Percentiles rank a stretch among this genome's conserved stretches.
Evolutionary conservation across 23 tunicate species (phyloP).

Genomic region (Diplosoma virens): DNA sequence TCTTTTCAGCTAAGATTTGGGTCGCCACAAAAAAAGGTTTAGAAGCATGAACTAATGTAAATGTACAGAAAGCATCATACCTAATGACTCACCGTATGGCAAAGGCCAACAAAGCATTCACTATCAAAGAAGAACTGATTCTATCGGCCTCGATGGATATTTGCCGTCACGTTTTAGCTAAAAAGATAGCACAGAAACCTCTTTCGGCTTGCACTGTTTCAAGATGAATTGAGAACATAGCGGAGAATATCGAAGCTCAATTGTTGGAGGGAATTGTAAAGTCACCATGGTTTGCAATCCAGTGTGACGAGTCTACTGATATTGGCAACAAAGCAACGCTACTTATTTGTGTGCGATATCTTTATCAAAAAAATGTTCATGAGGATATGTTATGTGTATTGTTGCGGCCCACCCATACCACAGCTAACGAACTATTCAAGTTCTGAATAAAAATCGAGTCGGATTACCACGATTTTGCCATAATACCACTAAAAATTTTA

Average conservation of each 20-base stretch:
- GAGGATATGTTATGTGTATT: conserved; percentile 38
- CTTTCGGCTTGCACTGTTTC: conserved; percentile 30
- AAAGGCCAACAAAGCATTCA: conserved; percentile 28
- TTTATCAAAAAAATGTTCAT: conserved; percentile 9
- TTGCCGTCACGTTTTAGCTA: conserved; percentile 35
- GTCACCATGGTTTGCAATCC: conserved; percentile 25
- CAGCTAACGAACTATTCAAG: no score
- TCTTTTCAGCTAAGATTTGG: no score
- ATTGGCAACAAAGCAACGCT: conserved; percentile 23
- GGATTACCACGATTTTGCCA: no score
- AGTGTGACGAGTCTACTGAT: conserved; percentile 32
- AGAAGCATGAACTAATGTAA: conserved; percentile 6
- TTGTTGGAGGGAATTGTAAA: conserved; percentile 7
- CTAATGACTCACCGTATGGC: conserved; percentile 18
- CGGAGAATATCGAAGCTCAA: conserved; percentile 32
- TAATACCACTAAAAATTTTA: no score
- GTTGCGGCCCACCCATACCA: conserved; percentile 41
- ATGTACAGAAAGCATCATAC: conserved; percentile 34
- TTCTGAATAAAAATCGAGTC: no score
- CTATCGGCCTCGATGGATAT: conserved; percentile 8
- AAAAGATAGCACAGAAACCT: conserved; percentile 28
- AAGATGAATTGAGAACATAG: conserved; percentile 21
- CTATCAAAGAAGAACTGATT: conserved; percentile 30
- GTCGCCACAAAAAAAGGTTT: no score
- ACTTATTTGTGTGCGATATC: conserved; percentile 50